phyloP scores from a whole-genome alignment of 2,797 vertebrate genomes.

The Tolypeutes matacus region DNA sequence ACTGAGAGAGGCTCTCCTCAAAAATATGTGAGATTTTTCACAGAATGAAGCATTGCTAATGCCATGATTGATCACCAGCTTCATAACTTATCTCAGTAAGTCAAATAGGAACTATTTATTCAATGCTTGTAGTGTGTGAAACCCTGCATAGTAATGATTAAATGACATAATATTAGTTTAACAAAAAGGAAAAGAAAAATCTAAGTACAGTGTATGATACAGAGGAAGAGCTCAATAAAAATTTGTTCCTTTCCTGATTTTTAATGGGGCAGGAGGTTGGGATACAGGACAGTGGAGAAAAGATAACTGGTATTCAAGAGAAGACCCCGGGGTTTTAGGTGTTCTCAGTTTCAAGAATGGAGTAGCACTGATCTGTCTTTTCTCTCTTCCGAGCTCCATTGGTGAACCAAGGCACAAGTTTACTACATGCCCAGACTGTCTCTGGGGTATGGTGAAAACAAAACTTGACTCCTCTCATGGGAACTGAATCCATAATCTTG shows the following conservation, averaged over 20 bases:
- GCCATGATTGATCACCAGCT: neutral
- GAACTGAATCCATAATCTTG: neutral
- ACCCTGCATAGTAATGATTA: neutral
- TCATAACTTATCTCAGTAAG: slow-evolving; percentile 47
- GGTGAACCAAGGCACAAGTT: neutral
- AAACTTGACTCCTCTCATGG: neutral
- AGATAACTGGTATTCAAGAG: neutral
- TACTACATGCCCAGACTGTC: neutral
- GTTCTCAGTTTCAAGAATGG: neutral
- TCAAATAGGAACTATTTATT: slow-evolving; percentile 31
- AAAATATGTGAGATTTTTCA: slow-evolving; percentile 58
- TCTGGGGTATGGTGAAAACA: neutral
- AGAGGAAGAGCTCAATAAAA: neutral
- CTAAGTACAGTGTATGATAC: neutral
- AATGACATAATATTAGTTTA: slow-evolving; percentile 39
- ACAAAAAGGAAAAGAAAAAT: neutral
- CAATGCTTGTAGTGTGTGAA: neutral
- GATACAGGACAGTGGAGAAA: slow-evolving; percentile 28
- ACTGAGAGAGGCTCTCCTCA: slow-evolving; percentile 52
- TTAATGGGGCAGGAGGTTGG: neutral
- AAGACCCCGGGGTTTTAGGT: neutral
- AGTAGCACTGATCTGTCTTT: neutral
- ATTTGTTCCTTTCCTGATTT: neutral
- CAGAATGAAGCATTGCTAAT: slow-evolving; percentile 3
- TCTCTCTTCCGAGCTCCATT: neutral